phyloP scores from a whole-genome alignment of 2,888 invertebrate species.

The Himalopsyche kuldschensis region DNA sequence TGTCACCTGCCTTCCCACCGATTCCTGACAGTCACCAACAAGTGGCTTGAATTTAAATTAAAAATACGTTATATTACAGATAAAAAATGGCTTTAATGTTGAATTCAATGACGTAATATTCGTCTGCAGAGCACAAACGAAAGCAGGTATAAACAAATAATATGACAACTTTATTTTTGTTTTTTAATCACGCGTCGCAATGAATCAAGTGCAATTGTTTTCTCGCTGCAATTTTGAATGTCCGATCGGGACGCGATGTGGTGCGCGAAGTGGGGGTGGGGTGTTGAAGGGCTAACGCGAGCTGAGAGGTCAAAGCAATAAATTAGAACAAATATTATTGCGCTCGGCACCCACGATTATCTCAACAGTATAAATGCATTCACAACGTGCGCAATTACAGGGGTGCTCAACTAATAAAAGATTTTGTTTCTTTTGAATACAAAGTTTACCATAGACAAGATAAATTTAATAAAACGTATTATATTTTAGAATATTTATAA shows the following conservation, averaged over 20 bases:
- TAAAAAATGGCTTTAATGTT: too few relatives aligned
- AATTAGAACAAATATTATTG: constrained; percentile 32
- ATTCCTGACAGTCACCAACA: too few relatives aligned
- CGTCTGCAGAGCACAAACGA: too few relatives aligned
- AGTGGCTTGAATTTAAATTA: too few relatives aligned
- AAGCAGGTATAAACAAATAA: too few relatives aligned
- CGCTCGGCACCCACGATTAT: constrained; percentile 4
- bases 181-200: not conserved
- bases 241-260: constrained; percentile 9
- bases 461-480: too few relatives aligned
- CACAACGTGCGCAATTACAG: not conserved
- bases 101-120: too few relatives aligned
- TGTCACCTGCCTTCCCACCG: too few relatives aligned
- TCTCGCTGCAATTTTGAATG: constrained; percentile 11
- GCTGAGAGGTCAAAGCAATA: constrained; percentile 35
- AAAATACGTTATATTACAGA: too few relatives aligned
- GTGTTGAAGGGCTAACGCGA: constrained; percentile 23
- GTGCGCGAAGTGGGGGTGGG: constrained; percentile 9
- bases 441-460: too few relatives aligned
- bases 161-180: not conserved
- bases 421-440: too few relatives aligned
- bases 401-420: not conserved
- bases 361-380: not conserved
- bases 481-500: too few relatives aligned
- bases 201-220: constrained; percentile 3